Percentiles rank a stretch among this genome's conserved stretches.
phyloP scores from a whole-genome alignment of 2,113 vertebrate species.

The Lophura nycthemera region DNA sequence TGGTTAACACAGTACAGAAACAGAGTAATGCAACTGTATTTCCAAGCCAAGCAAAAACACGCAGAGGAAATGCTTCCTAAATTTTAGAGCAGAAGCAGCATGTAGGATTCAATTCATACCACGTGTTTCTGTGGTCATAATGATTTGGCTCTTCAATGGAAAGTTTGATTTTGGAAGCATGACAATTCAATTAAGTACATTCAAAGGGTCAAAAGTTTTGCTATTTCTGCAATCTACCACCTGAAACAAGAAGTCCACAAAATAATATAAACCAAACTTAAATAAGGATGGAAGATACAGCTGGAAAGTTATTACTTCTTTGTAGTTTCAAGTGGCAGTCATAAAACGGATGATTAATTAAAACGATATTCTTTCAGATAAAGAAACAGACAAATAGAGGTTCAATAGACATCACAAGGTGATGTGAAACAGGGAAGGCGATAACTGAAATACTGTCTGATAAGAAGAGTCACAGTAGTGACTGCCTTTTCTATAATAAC shows the following conservation, averaged over 20 bases:
- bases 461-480: background rate
- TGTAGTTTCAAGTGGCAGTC: background rate
- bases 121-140: conserved; percentile 17
- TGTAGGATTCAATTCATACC: conserved; percentile 11
- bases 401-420: accelerated
- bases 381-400: background rate
- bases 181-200: conserved; percentile 21
- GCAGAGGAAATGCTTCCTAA: background rate
- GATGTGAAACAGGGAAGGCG: background rate
- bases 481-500: background rate
- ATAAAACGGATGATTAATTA: background rate
- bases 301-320: background rate
- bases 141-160: conserved; percentile 23
- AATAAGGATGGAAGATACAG: background rate
- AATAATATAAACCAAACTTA: conserved; percentile 2
- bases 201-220: conserved; percentile 46
- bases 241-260: conserved; percentile 44
- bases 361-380: background rate
- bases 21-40: background rate
- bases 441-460: background rate
- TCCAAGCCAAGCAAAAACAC: conserved; percentile 16
- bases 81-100: conserved; percentile 29
- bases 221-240: conserved; percentile 43
- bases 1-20: background rate
- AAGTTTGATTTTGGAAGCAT: conserved; percentile 37